Evolutionary conservation across 2,888 invertebrate genomes (phyloP), one percentile per base, ranked within the genome.

Genomic region (Lutraria lutraria): DNA sequence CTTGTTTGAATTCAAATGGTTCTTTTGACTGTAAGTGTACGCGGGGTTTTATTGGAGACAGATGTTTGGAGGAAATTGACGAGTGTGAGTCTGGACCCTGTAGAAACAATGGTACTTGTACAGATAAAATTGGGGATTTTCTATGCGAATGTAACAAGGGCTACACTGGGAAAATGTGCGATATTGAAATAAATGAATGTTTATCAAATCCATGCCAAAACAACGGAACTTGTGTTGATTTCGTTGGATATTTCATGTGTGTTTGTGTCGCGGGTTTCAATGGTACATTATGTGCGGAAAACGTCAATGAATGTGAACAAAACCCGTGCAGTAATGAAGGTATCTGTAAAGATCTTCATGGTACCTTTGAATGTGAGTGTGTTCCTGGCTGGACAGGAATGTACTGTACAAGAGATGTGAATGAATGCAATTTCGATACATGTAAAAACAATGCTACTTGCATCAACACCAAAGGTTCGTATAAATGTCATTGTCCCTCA

Each of bases 111-210:
- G 84, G 84, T 31, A 81, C 81, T 15, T 95, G 95, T 79, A 60
- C 81, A 12, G 90, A 94, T 80, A 87, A 80, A 25, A 81, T 88
- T 31, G 93, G 90, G 2, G 63, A 88, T 43, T 94, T 93, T 63
- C 68, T 56, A 8, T 95, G 94, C 87, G 3, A 79, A 19, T 95
- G 94, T 85, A 43, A 54, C 8, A 63, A 86, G 25, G 93, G 93
- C 68, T 91, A 87, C 84, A 25, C 85, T 34, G 93, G 93, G 10
- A 21, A 81, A 15, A 25, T n/a, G 43, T 86, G 86, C 31, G 29
- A 83, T 16, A 15, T 13, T 6, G 83, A 86, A 56, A 79, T 83
- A 3, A 56, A 88, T n/a, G 86, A 86, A 79, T 88, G 88, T 54
- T 15, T 13, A 3, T 56, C 25, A 21, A 52, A 63, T 63, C 82